Conservation (phyloP, 1,140 invertebrate genomes). For the Eciton burchellii region DNA sequence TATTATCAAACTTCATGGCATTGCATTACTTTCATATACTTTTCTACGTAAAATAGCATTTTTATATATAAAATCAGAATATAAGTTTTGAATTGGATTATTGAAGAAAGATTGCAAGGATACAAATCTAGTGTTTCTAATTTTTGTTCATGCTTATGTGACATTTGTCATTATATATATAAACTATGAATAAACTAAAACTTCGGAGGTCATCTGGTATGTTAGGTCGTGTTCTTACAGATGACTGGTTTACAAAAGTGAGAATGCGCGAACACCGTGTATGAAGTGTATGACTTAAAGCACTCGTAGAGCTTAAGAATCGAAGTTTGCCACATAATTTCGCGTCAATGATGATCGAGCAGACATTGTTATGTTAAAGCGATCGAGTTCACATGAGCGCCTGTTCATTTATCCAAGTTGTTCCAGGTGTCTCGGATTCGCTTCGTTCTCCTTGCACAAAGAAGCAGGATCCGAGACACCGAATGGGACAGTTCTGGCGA, state of each 20-base stretch:
- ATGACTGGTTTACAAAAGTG: constrained; percentile 30
- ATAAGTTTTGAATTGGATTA: not conserved
- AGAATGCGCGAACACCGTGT: constrained; percentile 36
- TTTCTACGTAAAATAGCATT: not conserved
- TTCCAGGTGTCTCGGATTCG: constrained; percentile 28
- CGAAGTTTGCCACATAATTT: constrained; percentile 2
- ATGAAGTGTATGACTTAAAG: constrained; percentile 16
- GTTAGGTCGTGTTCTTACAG: constrained; percentile 30
- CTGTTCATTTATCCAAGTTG: constrained; percentile 18
- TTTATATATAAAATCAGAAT: not conserved
- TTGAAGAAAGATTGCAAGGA: constrained; percentile 21
- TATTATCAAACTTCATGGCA: not conserved
- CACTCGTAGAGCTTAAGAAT: constrained; percentile 36
- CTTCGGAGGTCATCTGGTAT: constrained; percentile 65
- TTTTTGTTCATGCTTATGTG: not conserved
- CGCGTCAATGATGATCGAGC: not conserved
- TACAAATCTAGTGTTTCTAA: not conserved
- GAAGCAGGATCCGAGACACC: constrained; percentile 15
- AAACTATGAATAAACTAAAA: not conserved
- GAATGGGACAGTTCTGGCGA: constrained; percentile 31
- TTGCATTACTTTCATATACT: not conserved
- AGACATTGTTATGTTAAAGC: constrained; percentile 3
- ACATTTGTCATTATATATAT: too few relatives aligned
- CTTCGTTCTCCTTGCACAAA: not conserved
- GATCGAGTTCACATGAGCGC: constrained; percentile 30